A percentile compares a stretch with the other conserved stretches of the same genome.
Evolutionary conservation across 2,888 invertebrate genomes (phyloP).

Genomic region (Lymantria dispar): DNA sequence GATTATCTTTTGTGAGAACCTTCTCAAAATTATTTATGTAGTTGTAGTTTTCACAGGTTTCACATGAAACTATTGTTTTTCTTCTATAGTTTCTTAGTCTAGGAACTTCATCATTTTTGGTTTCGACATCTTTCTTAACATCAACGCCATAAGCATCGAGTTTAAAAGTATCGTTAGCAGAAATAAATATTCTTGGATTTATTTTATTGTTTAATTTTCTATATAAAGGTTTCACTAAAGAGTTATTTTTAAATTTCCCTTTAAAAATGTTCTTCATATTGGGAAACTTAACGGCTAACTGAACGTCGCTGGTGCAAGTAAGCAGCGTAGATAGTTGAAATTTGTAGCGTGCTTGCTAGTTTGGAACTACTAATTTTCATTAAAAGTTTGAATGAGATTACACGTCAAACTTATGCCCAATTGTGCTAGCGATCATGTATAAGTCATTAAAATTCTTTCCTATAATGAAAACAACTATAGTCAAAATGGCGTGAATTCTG

Average conservation of each 20-base stretch:
- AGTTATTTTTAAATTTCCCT: constrained; percentile 55
- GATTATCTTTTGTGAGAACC: not conserved
- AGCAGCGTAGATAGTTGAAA: constrained; percentile 18
- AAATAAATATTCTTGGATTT: constrained; percentile 37
- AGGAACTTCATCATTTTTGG: constrained; percentile 11
- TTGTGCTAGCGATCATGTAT: constrained; percentile 12
- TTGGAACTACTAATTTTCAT: constrained; percentile 17
- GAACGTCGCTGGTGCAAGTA: constrained; percentile 14
- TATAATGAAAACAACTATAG: not conserved
- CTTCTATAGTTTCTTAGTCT: constrained; percentile 30
- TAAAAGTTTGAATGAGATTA: constrained; percentile 32
- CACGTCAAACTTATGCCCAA: constrained; percentile 18
- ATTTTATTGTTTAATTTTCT: constrained; percentile 47
- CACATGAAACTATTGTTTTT: constrained; percentile 38
- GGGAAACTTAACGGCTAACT: constrained; percentile 8
- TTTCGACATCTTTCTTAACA: constrained; percentile 44
- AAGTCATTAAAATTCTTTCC: constrained; percentile 7
- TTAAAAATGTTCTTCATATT: constrained; percentile 33
- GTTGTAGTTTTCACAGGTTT: constrained; percentile 34
- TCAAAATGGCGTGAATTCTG: not conserved
- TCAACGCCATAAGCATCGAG: constrained; percentile 57
- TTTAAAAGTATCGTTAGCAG: constrained; percentile 45
- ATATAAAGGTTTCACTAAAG: constrained; percentile 67
- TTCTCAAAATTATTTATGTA: constrained; percentile 11
- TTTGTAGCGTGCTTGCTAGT: constrained; percentile 30